phyloP scores from a whole-genome alignment of 2,888 invertebrate genomes.

The Nemotelus pantherinus region DNA sequence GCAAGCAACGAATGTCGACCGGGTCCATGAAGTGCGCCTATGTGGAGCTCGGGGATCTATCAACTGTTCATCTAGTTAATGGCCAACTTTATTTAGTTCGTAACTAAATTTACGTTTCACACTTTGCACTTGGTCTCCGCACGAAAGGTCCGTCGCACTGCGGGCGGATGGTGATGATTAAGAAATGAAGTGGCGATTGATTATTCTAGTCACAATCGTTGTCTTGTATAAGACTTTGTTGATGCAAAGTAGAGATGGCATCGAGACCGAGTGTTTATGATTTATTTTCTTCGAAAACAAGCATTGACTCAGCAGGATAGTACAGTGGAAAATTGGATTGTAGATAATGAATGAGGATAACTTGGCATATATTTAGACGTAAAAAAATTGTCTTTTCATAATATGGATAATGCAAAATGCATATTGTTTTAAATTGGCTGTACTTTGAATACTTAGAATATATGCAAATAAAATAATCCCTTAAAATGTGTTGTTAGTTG shows the following conservation, averaged over 20 bases:
- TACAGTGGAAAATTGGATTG: too few species aligned
- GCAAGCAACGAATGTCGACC: background rate
- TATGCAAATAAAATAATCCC: too few species aligned
- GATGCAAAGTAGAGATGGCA: background rate
- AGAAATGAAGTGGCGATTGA: slow-evolving; percentile 37
- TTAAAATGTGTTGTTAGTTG: too few species aligned
- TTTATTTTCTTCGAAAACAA: background rate
- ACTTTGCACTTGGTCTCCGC: slow-evolving; percentile 17
- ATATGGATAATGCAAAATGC: too few species aligned
- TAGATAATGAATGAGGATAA: too few species aligned
- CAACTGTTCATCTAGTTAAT: slow-evolving; percentile 39
- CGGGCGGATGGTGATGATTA: slow-evolving; percentile 34
- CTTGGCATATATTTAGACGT: too few species aligned
- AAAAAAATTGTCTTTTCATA: too few species aligned
- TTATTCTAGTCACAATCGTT: slow-evolving; percentile 26
- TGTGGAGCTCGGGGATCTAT: slow-evolving; percentile 34
- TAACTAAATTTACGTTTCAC: slow-evolving; percentile 41
- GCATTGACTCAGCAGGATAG: too few species aligned
- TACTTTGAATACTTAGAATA: too few species aligned
- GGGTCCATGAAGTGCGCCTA: background rate
- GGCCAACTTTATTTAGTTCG: slow-evolving; percentile 44
- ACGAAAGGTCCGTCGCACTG: background rate
- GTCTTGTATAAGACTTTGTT: background rate
- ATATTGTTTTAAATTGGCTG: too few species aligned
- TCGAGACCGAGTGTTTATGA: slow-evolving; percentile 3